Evolutionary conservation across 2,888 invertebrate genomes (phyloP).

Genomic region (Sinopyrophorus schimmeli): DNA sequence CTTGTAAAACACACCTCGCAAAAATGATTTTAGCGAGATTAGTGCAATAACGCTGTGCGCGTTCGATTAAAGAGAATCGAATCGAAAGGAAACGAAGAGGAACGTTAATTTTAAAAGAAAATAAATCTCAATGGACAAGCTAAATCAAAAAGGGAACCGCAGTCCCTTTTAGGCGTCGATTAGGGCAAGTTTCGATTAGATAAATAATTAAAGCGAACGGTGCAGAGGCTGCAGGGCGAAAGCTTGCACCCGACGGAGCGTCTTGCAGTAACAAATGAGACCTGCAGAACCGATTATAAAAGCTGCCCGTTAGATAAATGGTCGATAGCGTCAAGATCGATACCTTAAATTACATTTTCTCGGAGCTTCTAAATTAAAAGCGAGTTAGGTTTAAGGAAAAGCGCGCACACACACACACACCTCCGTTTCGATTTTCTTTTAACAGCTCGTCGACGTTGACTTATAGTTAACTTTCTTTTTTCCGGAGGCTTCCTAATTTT

Average conservation of each 20-base stretch:
- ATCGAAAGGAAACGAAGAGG: too few relatives aligned
- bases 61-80: too few relatives aligned
- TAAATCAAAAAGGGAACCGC: too few relatives aligned
- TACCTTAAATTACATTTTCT: slow-evolving; percentile 53
- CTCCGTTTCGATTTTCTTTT: slow-evolving; percentile 35
- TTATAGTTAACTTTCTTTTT: slow-evolving; percentile 28
- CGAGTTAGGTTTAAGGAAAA: slow-evolving; percentile 47
- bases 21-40: too few relatives aligned
- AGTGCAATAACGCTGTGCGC: too few relatives aligned
- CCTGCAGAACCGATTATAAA: slow-evolving; percentile 51
- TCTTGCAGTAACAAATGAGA: slow-evolving; percentile 45
- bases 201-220: slow-evolving; percentile 31
- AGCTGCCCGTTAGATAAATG: slow-evolving; percentile 51
- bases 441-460: slow-evolving; percentile 28
- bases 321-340: slow-evolving; percentile 51
- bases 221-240: slow-evolving; percentile 11
- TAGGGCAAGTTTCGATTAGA: slow-evolving; percentile 23
- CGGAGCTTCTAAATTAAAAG: slow-evolving; percentile 54
- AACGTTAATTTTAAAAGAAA: too few relatives aligned
- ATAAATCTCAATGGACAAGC: too few relatives aligned
- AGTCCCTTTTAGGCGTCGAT: slow-evolving; percentile 17
- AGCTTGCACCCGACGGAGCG: slow-evolving; percentile 12
- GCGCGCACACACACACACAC: slow-evolving; percentile 45
- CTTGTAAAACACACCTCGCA: too few relatives aligned
- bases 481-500: slow-evolving; percentile 22